Conservation (phyloP, 2,797 vertebrate species). For the Pantherophis vulpinus region DNA sequence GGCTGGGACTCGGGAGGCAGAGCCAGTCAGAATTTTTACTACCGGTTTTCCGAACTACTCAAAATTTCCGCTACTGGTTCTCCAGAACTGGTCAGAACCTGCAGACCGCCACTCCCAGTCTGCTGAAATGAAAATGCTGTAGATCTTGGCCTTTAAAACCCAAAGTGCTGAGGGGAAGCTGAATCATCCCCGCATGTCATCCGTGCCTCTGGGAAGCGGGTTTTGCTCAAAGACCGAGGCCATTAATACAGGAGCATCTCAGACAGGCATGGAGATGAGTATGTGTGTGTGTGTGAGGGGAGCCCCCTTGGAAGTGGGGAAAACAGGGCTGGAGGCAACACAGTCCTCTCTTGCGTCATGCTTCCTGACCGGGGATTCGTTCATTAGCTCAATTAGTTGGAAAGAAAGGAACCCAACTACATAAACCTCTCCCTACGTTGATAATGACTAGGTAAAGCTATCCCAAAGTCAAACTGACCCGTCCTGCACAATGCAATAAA, state of each 20-base stretch:
- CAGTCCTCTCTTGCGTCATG: neutral
- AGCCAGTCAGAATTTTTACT: no score
- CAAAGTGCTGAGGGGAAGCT: neutral
- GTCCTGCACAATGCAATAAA: neutral
- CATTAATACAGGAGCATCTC: neutral
- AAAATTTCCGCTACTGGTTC: no score
- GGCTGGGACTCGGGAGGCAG: no score
- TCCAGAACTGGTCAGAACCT: no score
- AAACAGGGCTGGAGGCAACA: neutral
- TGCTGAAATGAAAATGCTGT: neutral
- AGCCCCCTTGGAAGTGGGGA: neutral
- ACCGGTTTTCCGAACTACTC: no score
- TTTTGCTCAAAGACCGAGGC: neutral
- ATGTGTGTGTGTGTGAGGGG: neutral
- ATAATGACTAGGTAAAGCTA: neutral
- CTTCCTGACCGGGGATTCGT: neutral
- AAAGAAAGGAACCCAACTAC: neutral
- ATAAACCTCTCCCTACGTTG: neutral
- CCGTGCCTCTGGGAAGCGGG: neutral
- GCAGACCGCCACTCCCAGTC: neutral
- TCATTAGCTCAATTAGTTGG: neutral
- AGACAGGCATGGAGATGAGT: neutral
- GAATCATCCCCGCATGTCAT: neutral
- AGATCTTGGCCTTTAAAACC: neutral
- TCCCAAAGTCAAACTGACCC: neutral